Base-by-base conservation (phyloP, 2,888 invertebrate genomes). In the Drosophila algonquin region DNA sequence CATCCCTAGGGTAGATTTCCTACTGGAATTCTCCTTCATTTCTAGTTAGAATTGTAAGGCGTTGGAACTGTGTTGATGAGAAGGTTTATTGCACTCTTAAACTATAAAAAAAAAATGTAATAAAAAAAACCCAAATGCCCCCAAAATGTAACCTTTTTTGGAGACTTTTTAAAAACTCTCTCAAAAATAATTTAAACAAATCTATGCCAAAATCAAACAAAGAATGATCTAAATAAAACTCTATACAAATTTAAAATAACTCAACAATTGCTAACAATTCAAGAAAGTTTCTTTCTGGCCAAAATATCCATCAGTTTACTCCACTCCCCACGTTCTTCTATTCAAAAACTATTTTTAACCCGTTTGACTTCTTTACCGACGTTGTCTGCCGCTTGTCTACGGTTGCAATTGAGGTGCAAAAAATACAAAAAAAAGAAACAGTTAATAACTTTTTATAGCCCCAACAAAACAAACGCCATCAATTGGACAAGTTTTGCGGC, bases 381-480 rank as follows among this genome's bases (percentile, higher is more conserved):
- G 32, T 40, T 58, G 71, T 72, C 71, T 72, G 68, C 68, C 58
- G 30, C 75, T 50, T 72, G 71, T 72, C 71, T 72, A 53, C 75
- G 59, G 18, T 27, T 67, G 67, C 67, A 67, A 67, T 67, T 70
- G 67, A 45, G 65, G 67, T 67, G 71, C 51, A 70, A 70, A 67
- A 44, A 65, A 40, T 6, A 40, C 1, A 35, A 12, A 14, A 16
- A 7, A 27, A 32, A 60, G 32, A 65, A 50, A 67, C 71, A 67
- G 67, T 67, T 67, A 67, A 67, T 67, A 67, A 67, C 67, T 67
- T 67, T 67, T 67, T 70, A 67, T 67, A 35, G 71, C 71, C 71
- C 45, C 67, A 56, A 70, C 71, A 67, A 67, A 70, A 50, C 58
- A 24, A 50, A 46, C 48, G 58, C 48, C 70, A 71, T 32, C 71